Conservation (phyloP, 92 coral and sea anemone species). For the Actinostola sp. region DNA sequence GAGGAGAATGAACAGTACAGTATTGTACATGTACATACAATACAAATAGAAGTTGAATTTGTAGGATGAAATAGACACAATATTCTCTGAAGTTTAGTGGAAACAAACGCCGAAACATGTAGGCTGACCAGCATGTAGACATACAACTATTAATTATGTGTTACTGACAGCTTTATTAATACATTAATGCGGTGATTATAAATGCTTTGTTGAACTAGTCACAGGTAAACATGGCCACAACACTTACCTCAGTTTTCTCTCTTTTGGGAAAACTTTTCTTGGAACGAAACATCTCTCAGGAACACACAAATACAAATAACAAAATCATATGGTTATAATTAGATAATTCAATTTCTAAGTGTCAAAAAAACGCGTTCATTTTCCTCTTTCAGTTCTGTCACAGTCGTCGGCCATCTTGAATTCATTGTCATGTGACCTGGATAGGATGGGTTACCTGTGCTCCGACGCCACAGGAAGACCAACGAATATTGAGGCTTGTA, state of each 20-base stretch:
- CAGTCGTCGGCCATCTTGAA: conserved; percentile 10
- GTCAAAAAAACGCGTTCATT: not conserved
- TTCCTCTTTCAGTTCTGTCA: not conserved
- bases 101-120: too few species aligned
- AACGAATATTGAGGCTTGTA: too few species aligned
- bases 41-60: too few species aligned
- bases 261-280: not conserved
- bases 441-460: conserved; percentile 9
- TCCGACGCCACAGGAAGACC: not conserved
- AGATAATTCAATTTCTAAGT: not conserved
- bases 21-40: too few species aligned
- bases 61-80: too few species aligned
- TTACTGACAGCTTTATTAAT: too few species aligned
- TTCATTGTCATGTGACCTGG: not conserved
- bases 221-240: not conserved
- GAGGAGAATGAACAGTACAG: too few species aligned
- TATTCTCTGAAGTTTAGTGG: too few species aligned
- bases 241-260: not conserved
- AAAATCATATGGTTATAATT: not conserved
- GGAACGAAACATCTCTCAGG: conserved; percentile 6
- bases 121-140: too few species aligned
- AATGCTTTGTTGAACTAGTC: not conserved
- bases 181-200: too few species aligned
- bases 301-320: not conserved
- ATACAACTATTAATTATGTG: too few species aligned